Evolutionary conservation across 2,797 vertebrate species (phyloP).

Genomic region (Tauraco hartlaubi): DNA sequence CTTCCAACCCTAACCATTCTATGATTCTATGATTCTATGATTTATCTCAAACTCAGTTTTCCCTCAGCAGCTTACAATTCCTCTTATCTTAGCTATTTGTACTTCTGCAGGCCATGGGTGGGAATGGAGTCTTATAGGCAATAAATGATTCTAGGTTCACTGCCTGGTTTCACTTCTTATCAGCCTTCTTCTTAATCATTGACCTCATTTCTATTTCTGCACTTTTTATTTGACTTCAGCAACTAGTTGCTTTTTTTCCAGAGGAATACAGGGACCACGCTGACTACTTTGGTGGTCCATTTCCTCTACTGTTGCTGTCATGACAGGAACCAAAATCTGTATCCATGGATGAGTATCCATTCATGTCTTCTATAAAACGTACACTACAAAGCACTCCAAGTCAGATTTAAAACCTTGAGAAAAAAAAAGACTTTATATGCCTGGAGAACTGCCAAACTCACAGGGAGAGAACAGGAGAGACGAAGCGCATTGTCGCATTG

Average conservation of each 20-base stretch:
- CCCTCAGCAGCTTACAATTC: not conserved
- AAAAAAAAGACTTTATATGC: not conserved
- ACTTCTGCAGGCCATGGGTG: not conserved
- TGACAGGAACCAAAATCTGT: not conserved
- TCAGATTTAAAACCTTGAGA: not conserved
- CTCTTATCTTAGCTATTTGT: not conserved
- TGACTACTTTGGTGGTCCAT: not conserved
- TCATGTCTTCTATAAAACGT: not conserved
- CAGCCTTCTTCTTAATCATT: not conserved
- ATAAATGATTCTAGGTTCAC: not conserved
- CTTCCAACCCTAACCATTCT: no score
- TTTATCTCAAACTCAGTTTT: constrained; percentile 7
- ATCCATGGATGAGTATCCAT: not conserved
- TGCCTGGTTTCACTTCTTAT: not conserved
- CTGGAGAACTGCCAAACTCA: not conserved
- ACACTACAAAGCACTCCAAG: not conserved
- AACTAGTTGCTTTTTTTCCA: not conserved
- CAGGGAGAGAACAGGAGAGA: not conserved
- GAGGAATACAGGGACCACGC: not conserved
- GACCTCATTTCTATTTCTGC: not conserved
- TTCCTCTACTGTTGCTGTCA: not conserved
- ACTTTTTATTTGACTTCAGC: not conserved
- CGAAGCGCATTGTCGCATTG: not conserved
- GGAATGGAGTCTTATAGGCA: not conserved
- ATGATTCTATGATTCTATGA: no score